Evolutionary conservation across 2,797 vertebrate species (phyloP).

Genomic region (Coracias cyanogaster): DNA sequence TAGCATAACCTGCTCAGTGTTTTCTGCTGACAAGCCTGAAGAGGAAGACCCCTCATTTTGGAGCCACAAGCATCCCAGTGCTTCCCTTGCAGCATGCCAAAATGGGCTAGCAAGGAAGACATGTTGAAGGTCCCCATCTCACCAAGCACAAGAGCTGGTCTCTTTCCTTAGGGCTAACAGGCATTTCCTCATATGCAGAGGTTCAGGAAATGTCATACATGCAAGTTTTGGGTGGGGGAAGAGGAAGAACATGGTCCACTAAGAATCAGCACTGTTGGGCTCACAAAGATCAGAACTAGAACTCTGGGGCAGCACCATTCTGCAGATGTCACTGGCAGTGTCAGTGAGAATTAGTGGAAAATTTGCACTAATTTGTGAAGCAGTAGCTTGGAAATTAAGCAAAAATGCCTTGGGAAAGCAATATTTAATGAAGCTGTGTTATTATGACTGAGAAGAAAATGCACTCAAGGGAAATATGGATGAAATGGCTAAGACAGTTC

Average conservation of each 20-base stretch:
- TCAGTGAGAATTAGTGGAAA: background rate
- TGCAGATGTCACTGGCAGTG: background rate
- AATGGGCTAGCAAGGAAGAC: background rate
- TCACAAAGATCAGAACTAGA: background rate
- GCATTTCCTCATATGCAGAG: background rate
- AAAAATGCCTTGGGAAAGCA: background rate
- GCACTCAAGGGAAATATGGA: background rate
- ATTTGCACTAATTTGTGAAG: background rate
- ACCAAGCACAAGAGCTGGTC: rapidly evolving
- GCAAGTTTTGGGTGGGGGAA: background rate
- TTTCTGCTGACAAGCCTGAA: background rate
- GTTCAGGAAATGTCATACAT: background rate
- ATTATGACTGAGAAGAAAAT: background rate
- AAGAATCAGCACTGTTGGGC: background rate
- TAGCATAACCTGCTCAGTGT: background rate
- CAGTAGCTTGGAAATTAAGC: background rate
- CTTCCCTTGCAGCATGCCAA: background rate
- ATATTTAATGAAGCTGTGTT: background rate
- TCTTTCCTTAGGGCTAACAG: background rate
- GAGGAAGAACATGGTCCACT: background rate
- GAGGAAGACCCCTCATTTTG: background rate
- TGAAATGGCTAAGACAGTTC: background rate
- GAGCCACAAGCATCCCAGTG: background rate
- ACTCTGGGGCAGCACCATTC: background rate
- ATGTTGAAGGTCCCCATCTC: background rate